phyloP scores from a whole-genome alignment of 2,113 vertebrate genomes.

The Cepphus grylle region DNA sequence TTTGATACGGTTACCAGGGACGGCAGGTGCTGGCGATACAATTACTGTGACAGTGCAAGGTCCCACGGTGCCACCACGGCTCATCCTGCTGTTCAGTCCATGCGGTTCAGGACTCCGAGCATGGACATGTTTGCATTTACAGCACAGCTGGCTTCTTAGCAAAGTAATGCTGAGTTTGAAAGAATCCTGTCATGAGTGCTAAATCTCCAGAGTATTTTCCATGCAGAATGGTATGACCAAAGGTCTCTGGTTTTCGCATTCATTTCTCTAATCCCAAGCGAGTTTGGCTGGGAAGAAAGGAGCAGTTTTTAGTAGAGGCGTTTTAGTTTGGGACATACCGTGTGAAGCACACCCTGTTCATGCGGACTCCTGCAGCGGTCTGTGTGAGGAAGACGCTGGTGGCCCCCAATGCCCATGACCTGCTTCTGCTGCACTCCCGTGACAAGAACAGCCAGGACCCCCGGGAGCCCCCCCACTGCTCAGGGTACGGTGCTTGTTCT shows the following conservation, averaged over 20 bases:
- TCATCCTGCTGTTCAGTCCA: background rate
- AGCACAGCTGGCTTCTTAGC: background rate
- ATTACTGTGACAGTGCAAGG: background rate
- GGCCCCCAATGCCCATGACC: background rate
- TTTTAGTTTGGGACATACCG: background rate
- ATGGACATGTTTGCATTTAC: background rate
- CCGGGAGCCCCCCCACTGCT: fast-evolving
- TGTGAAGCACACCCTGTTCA: background rate
- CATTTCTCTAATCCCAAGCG: background rate
- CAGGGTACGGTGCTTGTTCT: fast-evolving
- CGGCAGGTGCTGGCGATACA: too few relatives aligned
- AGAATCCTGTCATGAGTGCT: background rate
- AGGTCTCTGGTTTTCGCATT: background rate
- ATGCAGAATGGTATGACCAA: background rate
- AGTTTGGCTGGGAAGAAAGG: background rate
- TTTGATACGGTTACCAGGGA: background rate
- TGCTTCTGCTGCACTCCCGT: background rate
- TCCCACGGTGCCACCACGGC: fast-evolving
- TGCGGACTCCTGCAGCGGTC: fast-evolving
- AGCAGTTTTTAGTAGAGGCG: background rate
- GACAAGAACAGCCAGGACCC: background rate
- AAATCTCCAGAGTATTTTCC: background rate
- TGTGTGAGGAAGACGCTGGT: background rate
- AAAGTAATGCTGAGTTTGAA: background rate
- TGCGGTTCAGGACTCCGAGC: background rate